Conservation (phyloP, 2,888 invertebrate genomes). For the Pinctada fucata region DNA sequence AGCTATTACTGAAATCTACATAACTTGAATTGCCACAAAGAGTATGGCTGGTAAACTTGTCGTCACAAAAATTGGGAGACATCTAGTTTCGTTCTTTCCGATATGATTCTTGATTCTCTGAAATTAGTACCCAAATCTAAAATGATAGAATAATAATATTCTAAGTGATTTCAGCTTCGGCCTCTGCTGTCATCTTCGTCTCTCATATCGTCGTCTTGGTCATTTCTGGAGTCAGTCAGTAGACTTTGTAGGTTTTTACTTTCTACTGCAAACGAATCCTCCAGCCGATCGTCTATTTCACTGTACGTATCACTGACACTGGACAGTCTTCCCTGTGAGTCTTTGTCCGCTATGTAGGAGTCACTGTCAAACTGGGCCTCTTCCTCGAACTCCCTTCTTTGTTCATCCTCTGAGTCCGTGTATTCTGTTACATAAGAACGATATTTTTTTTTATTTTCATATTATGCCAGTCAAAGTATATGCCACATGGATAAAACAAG, state of each 20-base stretch:
- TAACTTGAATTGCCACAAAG: too few species aligned
- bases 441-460: not conserved
- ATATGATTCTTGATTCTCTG: too few species aligned
- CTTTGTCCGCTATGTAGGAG: not conserved
- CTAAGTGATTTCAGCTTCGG: not conserved
- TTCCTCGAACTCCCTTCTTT: conserved; percentile 10
- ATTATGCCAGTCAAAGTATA: not conserved
- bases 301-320: conserved; percentile 1
- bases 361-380: conserved; percentile 13
- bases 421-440: not conserved
- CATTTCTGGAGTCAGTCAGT: not conserved
- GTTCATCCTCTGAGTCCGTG: not conserved
- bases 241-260: not conserved
- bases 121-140: too few species aligned
- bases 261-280: not conserved
- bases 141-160: too few species aligned
- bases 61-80: too few species aligned
- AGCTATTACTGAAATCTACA: too few species aligned
- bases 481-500: too few species aligned
- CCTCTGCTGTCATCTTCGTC: not conserved
- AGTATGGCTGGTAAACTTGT: too few species aligned
- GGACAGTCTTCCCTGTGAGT: not conserved
- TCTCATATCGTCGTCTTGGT: not conserved
- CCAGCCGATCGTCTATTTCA: not conserved
- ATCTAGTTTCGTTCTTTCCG: too few species aligned